Base-by-base conservation (phyloP, 2,113 vertebrate species). In the Mormyrus iriodes region DNA sequence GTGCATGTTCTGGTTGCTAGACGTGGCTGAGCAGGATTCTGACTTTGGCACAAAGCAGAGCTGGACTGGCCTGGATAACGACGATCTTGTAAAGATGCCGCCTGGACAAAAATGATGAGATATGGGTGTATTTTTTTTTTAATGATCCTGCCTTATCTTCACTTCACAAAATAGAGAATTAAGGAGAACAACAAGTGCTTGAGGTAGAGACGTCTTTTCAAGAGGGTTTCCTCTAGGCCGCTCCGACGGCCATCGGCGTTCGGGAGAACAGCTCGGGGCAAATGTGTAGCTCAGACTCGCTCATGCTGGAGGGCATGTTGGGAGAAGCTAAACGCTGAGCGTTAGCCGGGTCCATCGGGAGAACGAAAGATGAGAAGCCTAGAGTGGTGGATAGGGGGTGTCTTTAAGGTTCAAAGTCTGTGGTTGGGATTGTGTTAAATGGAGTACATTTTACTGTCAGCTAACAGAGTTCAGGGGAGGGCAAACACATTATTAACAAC, bases 381-480 rank as follows among this genome's bases (percentile, higher is more conserved):
- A 12, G 21, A 86, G n/a, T 39, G 46, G 85, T 86, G 49, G 48
- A 35, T 5, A 86, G 24, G 31, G 48, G 49, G 27, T 58, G 27
- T 55, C 24, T 46, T 46, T 7, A 65, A 87, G 53, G 86, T 87
- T 53, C 86, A 87, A 87, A 87, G 86, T 58, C 86, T 44, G 24
- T 17, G 35, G 39, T 19, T 61, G 53, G 51, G 51, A 61, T 65
- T 31, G 35, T 46, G 27, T 44, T 87, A 65, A 87, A 44, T 35
- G n/a, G 31, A 86, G 49, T 58, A 65, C 27, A 87, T 87, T 44
- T 65, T 87, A 65, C 85, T 86, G 51, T 86, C 85, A 86, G 27
- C 44, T 86, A 86, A 86, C 85, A 86, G 85, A 86, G 85, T 86
- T 86, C 85, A 86, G 51, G 31, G 31, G 85, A 86, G 85, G 85